Conservation (phyloP, 35 echinoderm and acorn worm species). For the Patiria miniata region DNA sequence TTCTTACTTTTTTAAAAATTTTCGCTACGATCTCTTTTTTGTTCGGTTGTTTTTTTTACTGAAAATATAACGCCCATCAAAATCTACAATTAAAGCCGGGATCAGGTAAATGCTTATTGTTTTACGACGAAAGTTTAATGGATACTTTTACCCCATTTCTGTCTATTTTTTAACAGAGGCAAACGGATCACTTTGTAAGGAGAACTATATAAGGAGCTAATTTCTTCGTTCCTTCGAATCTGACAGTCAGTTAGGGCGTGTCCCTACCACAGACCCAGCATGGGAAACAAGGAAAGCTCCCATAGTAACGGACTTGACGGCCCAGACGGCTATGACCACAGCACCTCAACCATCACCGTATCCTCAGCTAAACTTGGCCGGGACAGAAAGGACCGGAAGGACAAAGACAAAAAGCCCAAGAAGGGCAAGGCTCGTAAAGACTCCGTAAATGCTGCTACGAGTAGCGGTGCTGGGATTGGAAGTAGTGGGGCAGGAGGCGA, state of each 20-base stretch:
- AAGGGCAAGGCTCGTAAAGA: constrained; percentile 29
- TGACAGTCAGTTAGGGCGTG: not conserved
- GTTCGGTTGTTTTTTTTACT: too few relatives aligned
- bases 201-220: not conserved
- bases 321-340: constrained; percentile 2
- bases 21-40: too few relatives aligned
- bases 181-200: too few relatives aligned
- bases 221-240: not conserved
- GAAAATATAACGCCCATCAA: too few relatives aligned
- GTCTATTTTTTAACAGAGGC: too few relatives aligned
- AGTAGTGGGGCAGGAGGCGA: not conserved
- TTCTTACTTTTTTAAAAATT: too few relatives aligned
- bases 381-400: constrained; percentile 44
- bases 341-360: not conserved
- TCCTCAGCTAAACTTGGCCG: not conserved
- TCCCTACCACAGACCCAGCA: not conserved
- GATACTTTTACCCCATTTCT: too few relatives aligned
- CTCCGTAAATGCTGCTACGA: constrained; percentile 2
- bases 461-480: not conserved
- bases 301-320: not conserved
- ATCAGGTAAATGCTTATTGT: too few relatives aligned
- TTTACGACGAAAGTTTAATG: too few relatives aligned
- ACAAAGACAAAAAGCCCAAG: constrained; percentile 49
- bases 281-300: constrained; percentile 72
- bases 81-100: too few relatives aligned